phyloP scores from a whole-genome alignment of 92 coral and sea anemone genomes.

The Metridium senile region DNA sequence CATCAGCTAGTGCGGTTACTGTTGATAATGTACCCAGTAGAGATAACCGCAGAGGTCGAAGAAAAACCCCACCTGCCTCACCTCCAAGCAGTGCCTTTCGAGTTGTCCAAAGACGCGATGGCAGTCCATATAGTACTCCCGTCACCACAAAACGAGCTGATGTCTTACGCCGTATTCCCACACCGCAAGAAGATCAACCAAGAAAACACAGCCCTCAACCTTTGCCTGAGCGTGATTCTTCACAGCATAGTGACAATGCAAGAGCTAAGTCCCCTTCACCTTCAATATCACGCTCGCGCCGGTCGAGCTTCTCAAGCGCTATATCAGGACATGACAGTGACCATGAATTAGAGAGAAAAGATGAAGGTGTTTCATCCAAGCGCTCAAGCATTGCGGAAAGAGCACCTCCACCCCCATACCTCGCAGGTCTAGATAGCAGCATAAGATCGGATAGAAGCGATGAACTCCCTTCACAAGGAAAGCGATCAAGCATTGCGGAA shows the following conservation, averaged over 20 bases:
- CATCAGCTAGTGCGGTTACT: constrained; percentile 38
- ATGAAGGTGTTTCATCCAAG: constrained; percentile 21
- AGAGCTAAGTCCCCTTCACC: constrained; percentile 49
- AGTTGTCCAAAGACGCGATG: constrained; percentile 44
- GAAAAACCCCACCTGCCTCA: constrained; percentile 45
- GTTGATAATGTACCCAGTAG: constrained; percentile 27
- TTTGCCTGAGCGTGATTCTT: constrained; percentile 11
- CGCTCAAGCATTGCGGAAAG: constrained; percentile 14
- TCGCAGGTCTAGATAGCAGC: not conserved
- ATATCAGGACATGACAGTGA: constrained; percentile 31
- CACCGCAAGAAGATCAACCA: constrained; percentile 35
- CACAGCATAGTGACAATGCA: constrained; percentile 9
- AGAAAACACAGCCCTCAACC: constrained; percentile 19
- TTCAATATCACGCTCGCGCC: constrained; percentile 23
- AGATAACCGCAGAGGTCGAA: constrained; percentile 8
- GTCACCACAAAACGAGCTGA: constrained; percentile 26
- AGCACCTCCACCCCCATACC: constrained; percentile 22
- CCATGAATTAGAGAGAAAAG: constrained; percentile 30
- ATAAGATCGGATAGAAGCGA: constrained; percentile 6
- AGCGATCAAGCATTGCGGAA: constrained; percentile 26
- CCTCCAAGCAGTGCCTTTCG: constrained; percentile 48
- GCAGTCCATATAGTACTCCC: constrained; percentile 70
- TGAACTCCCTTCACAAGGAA: constrained; percentile 3
- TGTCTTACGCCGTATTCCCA: not conserved
- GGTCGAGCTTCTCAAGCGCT: constrained; percentile 48